phyloP scores from a whole-genome alignment of 2,113 vertebrate genomes.

The Lycaon pictus region DNA sequence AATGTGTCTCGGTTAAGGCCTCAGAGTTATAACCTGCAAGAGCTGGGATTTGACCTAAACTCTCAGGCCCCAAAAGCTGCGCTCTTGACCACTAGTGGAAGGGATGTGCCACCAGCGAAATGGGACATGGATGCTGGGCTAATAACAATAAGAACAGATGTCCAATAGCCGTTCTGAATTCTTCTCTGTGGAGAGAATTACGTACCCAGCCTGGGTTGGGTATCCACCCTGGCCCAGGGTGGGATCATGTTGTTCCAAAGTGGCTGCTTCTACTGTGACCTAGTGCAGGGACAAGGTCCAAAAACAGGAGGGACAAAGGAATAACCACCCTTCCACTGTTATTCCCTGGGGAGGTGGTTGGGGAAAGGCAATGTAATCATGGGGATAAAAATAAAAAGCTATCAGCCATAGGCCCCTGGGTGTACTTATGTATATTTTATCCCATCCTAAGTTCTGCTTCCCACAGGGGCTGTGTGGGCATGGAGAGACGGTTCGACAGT shows the following conservation, averaged over 20 bases:
- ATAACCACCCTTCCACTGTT: not conserved
- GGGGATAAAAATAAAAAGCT: constrained; percentile 30
- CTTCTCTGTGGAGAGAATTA: not conserved
- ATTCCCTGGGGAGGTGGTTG: not conserved
- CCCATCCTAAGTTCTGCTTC: not conserved
- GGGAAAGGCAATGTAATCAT: not conserved
- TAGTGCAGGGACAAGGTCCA: not conserved
- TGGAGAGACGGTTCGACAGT: not conserved
- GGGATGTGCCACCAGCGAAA: not conserved
- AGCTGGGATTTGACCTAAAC: not conserved
- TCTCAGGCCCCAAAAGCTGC: not conserved
- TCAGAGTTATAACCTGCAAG: not conserved
- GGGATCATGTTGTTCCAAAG: not conserved
- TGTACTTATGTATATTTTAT: not conserved
- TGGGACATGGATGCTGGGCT: not conserved
- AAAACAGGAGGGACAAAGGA: not conserved
- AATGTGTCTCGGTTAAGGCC: not conserved
- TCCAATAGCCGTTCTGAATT: not conserved
- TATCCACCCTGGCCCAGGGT: not conserved
- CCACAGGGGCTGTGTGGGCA: too few species aligned
- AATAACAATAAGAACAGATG: not conserved
- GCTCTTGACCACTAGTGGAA: not conserved
- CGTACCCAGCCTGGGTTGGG: rapidly evolving
- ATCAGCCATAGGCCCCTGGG: not conserved
- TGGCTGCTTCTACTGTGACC: not conserved